Conservation (phyloP, 2,888 invertebrate genomes). For the Mystacides longicornis region DNA sequence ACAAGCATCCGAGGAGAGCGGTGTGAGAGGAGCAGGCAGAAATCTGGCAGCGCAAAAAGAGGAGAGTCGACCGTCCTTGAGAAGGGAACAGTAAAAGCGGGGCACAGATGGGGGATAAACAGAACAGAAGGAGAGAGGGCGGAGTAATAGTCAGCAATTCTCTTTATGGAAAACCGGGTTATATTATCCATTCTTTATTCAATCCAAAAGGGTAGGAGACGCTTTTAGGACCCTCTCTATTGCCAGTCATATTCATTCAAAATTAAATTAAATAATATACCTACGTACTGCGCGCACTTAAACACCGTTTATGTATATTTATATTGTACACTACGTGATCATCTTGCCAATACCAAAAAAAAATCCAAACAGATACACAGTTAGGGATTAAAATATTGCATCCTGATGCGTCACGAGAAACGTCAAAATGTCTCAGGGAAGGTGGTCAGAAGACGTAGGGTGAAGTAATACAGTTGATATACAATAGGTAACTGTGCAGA, state of each 20-base stretch:
- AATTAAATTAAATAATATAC: background rate
- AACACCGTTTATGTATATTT: no score
- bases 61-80: background rate
- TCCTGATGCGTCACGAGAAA: no score
- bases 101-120: background rate
- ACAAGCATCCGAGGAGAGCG: background rate
- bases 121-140: no score
- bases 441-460: no score
- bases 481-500: no score
- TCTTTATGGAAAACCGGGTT: conserved; percentile 17
- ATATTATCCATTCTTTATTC: conserved; percentile 19
- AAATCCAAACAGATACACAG: no score
- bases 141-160: conserved; percentile 4
- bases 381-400: no score
- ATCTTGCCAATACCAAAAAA: no score
- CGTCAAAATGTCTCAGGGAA: no score
- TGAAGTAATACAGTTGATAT: no score
- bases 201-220: conserved; percentile 8
- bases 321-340: no score
- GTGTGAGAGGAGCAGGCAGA: background rate
- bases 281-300: no score
- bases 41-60: background rate
- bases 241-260: background rate
- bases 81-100: background rate
- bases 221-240: background rate